Conservation (phyloP, 2,797 vertebrate genomes). For the Anabas testudineus region DNA sequence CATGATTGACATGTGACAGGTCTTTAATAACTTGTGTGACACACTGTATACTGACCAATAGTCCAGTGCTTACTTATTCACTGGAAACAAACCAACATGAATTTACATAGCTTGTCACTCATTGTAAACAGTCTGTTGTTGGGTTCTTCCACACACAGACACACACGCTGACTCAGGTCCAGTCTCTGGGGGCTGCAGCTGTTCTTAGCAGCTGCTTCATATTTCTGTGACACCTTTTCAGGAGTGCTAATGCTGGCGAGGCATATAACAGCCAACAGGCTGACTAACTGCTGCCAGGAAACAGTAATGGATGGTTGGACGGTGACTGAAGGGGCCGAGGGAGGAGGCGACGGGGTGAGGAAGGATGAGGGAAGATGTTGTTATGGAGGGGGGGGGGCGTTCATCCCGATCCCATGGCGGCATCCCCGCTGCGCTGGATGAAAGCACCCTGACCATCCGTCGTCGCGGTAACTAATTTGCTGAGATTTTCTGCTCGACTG, state of each 20-base stretch:
- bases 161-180: constrained; percentile 14
- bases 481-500: constrained; percentile 87
- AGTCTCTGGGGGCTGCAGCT: constrained; percentile 35
- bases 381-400: constrained; percentile 44
- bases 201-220: constrained; percentile 70
- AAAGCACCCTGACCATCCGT: constrained; percentile 86
- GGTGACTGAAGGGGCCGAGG: constrained; percentile 35
- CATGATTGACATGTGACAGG: too few species aligned
- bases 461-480: constrained; percentile 87
- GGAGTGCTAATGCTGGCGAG: constrained; percentile 81
- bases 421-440: constrained; percentile 77
- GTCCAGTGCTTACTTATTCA: too few species aligned
- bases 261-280: constrained; percentile 73
- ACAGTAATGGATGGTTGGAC: constrained; percentile 76
- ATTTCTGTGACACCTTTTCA: constrained; percentile 78
- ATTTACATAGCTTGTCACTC: background rate
- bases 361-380: constrained; percentile 58
- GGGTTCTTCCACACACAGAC: background rate
- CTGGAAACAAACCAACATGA: too few species aligned
- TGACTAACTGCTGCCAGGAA: constrained; percentile 45
- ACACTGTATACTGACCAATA: too few species aligned
- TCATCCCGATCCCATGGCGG: constrained; percentile 71
- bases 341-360: background rate
- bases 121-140: background rate
- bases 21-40: too few species aligned